Percentiles rank a stretch among this genome's conserved stretches.
Evolutionary conservation across 2,888 invertebrate species (phyloP).

Genomic region (Meiosimyza platycephala): DNA sequence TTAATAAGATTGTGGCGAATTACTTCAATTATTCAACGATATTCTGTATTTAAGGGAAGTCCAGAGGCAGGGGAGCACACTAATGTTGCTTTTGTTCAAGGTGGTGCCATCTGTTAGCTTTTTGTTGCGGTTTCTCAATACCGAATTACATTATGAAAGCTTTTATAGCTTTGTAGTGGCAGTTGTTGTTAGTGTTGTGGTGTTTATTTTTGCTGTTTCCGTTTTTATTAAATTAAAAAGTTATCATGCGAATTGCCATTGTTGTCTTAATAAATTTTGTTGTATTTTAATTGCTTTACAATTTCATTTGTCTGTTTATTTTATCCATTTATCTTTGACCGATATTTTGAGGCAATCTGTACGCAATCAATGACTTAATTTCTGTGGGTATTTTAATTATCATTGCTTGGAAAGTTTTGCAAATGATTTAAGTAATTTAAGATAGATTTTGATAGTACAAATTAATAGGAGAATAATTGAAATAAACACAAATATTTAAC

Average conservation of each 20-base stretch:
- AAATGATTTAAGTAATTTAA: no score
- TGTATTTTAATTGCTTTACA: constrained; percentile 4
- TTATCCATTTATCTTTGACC: no score
- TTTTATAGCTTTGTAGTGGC: constrained; percentile 4
- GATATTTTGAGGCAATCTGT: no score
- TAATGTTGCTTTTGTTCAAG: neutral
- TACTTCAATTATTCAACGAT: constrained; percentile 52
- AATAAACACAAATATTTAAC: no score
- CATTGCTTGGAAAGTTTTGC: no score
- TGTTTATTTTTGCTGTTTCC: constrained; percentile 13
- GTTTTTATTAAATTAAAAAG: constrained; percentile 11
- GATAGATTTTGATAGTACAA: no score
- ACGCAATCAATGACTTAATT: no score
- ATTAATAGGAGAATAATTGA: no score
- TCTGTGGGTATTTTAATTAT: no score
- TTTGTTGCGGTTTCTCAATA: constrained; percentile 25
- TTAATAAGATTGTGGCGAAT: constrained; percentile 57
- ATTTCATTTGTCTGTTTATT: neutral
- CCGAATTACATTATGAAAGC: constrained; percentile 22
- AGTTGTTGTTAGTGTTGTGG: neutral
- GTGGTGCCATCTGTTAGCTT: constrained; percentile 45
- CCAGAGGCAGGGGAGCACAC: no score
- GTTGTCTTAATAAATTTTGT: neutral
- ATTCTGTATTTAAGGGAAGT: no score
- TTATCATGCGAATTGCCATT: neutral